Percentiles rank a stretch among this genome's conserved stretches.
Conservation (phyloP, 2,888 invertebrate genomes). For the Lumbricus terrestris region DNA sequence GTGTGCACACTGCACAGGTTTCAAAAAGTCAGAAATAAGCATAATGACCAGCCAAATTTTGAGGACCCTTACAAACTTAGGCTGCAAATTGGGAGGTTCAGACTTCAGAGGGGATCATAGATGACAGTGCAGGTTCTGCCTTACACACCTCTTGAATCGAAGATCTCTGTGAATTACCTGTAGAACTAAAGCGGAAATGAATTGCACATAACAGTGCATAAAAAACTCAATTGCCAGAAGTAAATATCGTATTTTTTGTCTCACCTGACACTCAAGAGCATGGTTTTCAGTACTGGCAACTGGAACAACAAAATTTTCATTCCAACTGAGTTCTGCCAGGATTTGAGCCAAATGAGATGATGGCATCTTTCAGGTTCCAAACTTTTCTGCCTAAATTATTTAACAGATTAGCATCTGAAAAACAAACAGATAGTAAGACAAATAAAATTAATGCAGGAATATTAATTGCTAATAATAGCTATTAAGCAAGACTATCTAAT, state of each 20-base stretch:
- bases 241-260: neutral
- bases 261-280: neutral
- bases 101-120: no score
- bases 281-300: neutral
- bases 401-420: neutral
- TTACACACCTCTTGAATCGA: no score
- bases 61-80: no score
- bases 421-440: neutral
- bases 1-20: no score
- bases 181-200: neutral
- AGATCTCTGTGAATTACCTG: no score
- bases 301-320: neutral
- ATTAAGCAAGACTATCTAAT: neutral
- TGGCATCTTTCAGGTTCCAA: neutral
- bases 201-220: neutral
- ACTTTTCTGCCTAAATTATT: neutral
- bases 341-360: neutral
- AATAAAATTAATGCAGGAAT: no score
- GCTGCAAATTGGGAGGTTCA: no score
- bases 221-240: neutral
- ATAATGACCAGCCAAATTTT: no score
- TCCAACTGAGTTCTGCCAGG: neutral
- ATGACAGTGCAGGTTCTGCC: no score
- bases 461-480: no score
- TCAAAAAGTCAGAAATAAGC: no score